A percentile compares a stretch with the other conserved stretches of the same genome.
Conservation (phyloP, 2,888 invertebrate species). For the Hylaea fasciaria region DNA sequence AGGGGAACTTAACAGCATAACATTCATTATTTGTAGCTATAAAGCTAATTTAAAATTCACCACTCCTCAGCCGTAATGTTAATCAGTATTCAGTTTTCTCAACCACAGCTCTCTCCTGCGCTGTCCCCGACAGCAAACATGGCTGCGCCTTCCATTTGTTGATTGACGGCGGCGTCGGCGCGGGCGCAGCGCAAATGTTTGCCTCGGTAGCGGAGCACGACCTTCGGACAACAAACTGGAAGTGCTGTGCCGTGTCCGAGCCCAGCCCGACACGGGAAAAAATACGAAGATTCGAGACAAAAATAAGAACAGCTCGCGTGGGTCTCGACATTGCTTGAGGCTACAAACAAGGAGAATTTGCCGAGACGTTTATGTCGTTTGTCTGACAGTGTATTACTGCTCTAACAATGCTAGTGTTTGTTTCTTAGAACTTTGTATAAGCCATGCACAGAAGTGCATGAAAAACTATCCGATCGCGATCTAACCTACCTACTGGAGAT, state of each 20-base stretch:
- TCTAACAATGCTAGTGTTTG: too few relatives aligned
- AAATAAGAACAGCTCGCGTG: too few relatives aligned
- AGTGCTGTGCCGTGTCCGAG: slow-evolving; percentile 43
- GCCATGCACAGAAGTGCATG: too few relatives aligned
- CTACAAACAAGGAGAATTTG: too few relatives aligned
- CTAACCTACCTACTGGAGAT: too few relatives aligned
- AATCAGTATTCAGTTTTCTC: neutral
- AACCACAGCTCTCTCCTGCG: neutral
- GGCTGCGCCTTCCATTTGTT: slow-evolving; percentile 2
- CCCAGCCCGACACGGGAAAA: slow-evolving; percentile 5
- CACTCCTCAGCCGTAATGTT: neutral
- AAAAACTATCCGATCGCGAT: too few relatives aligned
- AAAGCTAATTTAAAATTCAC: neutral
- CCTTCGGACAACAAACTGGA: slow-evolving; percentile 33
- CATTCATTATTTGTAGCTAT: too few relatives aligned
- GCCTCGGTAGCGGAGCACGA: slow-evolving; percentile 26
- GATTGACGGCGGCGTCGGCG: slow-evolving; percentile 12
- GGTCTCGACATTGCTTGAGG: too few relatives aligned
- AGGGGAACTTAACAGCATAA: too few relatives aligned
- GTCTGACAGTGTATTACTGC: too few relatives aligned
- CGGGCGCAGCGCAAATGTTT: slow-evolving; percentile 30
- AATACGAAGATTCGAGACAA: neutral
- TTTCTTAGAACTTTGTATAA: too few relatives aligned
- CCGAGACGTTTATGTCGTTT: too few relatives aligned
- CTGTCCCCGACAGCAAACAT: slow-evolving; percentile 1